Base-by-base conservation (phyloP, 1,140 invertebrate species). In the Chlorops oryzae region DNA sequence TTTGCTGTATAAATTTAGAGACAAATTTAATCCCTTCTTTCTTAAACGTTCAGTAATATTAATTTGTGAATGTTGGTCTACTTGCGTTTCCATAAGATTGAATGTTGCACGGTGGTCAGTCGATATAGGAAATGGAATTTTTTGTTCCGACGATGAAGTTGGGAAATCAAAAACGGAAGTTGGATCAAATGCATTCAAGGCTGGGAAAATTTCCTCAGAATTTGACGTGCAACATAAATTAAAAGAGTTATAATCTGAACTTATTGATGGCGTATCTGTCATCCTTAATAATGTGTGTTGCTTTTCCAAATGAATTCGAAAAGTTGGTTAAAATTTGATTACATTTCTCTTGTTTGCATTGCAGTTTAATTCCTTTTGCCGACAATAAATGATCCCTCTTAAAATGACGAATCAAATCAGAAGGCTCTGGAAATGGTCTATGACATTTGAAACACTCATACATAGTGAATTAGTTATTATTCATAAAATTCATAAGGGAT, bases 21-120 rank as follows among this genome's bases (percentile, higher is more conserved):
- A 51, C 13, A 44, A 38, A 44, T 13, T 12, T 44, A 44, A 44
- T 9, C 41, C 35, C 38, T 44, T 44, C 5, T 38, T 51, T 51
- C 39, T 51, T 21, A 51, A 21, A 43, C 35, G 18, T 24, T n/a
- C n/a, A n/a, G n/a, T n/a, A 13, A 21, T 41, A 20, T 41, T 41
- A 41, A 9, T 20, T 12, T 22, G 12, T 23, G 18, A 41, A 41
- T 20, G 23, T 21, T 21, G 22, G 13, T 13, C 10, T 41, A 21
- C 20, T 41, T 41, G 22, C 39, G 17, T 41, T 37, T 37, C 35
- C 35, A 37, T 18, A 13, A 37, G 35, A 37, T 37, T 37, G n/a
- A 37, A 37, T 15, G 35, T 15, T 37, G 35, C n/a, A 37, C 18
- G n/a, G 35, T 18, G 18, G 18, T 37, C n/a, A 18, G 35, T 37